Percentiles rank a stretch among this genome's conserved stretches.
These are phyloP conservation scores for Plagodis dolabraria DNA, from an alignment of 2,888 invertebrate species.

Conservation along the genomic window DNA sequence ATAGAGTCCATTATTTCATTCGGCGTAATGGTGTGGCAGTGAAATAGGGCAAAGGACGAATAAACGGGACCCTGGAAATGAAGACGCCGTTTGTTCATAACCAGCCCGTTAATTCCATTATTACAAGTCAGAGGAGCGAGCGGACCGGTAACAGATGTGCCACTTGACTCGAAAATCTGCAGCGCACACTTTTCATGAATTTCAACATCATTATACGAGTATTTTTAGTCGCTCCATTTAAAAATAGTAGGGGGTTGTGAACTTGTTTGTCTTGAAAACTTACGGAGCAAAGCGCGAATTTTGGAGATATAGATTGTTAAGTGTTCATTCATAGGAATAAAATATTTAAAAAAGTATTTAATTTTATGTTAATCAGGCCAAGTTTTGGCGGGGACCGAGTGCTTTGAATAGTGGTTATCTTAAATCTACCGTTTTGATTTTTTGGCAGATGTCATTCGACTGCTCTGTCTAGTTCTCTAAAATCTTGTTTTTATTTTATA, in stretches of 20 bases:
- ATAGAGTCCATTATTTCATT: slow-evolving; percentile 78
- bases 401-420: too few relatives aligned
- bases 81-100: slow-evolving; percentile 84
- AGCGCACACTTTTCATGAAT: slow-evolving; percentile 52
- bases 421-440: too few relatives aligned
- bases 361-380: too few relatives aligned
- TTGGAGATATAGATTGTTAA: too few relatives aligned
- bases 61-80: slow-evolving; percentile 79
- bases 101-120: slow-evolving; percentile 84
- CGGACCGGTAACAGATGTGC: slow-evolving; percentile 79
- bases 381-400: too few relatives aligned
- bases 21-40: slow-evolving; percentile 79
- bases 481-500: too few relatives aligned
- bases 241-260: slow-evolving; percentile 45
- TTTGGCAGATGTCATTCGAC: too few relatives aligned
- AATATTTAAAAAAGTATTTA: too few relatives aligned
- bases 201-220: slow-evolving; percentile 57
- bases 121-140: slow-evolving; percentile 79
- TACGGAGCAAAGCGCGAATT: too few relatives aligned
- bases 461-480: too few relatives aligned
- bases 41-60: slow-evolving; percentile 78
- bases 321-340: too few relatives aligned
- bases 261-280: neutral
- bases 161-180: slow-evolving; percentile 67
- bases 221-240: slow-evolving; percentile 50